Conservation (phyloP, 2,888 invertebrate species). For the Exocentrus adspersus region DNA sequence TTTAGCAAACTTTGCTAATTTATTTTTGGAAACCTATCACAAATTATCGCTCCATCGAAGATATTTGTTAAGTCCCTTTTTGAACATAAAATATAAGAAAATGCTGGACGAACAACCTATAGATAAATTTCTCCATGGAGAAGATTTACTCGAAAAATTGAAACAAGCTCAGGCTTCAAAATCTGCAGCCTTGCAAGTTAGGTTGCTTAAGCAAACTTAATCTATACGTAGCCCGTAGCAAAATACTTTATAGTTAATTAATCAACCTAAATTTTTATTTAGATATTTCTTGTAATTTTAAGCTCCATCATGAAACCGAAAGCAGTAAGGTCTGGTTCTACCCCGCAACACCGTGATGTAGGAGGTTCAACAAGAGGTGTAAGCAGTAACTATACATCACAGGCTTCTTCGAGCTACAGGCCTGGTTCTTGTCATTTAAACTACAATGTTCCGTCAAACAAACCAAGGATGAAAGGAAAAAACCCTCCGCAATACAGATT, state of each 20-base stretch:
- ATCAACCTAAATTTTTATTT: too few species aligned
- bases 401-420: too few species aligned
- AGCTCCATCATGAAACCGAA: too few species aligned
- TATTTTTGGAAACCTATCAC: background rate
- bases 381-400: too few species aligned
- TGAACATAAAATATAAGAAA: background rate
- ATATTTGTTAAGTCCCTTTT: background rate
- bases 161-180: slow-evolving; percentile 11
- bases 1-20: slow-evolving; percentile 2
- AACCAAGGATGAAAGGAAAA: background rate
- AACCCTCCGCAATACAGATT: too few species aligned
- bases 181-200: slow-evolving; percentile 8
- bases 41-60: background rate
- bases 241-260: too few species aligned
- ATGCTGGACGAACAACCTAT: background rate
- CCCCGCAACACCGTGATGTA: too few species aligned
- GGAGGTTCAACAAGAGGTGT: too few species aligned
- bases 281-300: too few species aligned
- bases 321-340: too few species aligned
- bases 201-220: slow-evolving; percentile 8
- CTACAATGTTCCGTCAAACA: background rate
- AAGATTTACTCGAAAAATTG: slow-evolving; percentile 10
- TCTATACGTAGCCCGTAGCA: too few species aligned
- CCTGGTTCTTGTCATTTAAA: slow-evolving; percentile 6
- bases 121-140: slow-evolving; percentile 10